These are phyloP conservation scores for Peromyscus melanophrys DNA, from an alignment of 2,797 vertebrate genomes.

Conservation along the genomic window DNA sequence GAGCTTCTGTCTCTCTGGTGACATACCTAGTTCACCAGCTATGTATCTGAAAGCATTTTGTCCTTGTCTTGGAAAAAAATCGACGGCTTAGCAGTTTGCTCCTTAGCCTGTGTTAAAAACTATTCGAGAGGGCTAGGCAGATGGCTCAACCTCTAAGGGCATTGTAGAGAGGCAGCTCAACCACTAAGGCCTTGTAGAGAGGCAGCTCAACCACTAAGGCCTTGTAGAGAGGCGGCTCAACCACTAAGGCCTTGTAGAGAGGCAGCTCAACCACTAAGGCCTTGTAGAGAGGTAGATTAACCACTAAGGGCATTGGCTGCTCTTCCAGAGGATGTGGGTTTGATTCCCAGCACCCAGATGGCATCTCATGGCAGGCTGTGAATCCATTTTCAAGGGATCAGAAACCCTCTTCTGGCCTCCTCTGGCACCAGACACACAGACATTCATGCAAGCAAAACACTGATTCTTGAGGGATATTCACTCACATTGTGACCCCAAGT, in stretches of 20 bases:
- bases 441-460: neutral
- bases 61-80: neutral
- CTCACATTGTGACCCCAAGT: no score
- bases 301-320: neutral
- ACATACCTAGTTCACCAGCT: neutral
- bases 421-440: neutral
- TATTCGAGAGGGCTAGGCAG: neutral
- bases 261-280: no score
- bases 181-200: no score
- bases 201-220: no score
- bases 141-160: neutral
- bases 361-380: neutral
- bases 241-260: neutral
- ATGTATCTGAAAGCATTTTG: constrained; percentile 3
- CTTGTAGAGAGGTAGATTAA: no score
- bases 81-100: neutral
- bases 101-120: constrained; percentile 28
- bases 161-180: no score
- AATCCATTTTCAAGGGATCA: neutral
- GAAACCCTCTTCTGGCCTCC: neutral
- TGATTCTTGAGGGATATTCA: no score
- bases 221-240: no score
- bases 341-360: neutral
- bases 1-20: neutral
- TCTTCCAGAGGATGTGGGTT: neutral